Base-by-base conservation (phyloP, 2,797 vertebrate species). In the Sebastes hopkinsi region DNA sequence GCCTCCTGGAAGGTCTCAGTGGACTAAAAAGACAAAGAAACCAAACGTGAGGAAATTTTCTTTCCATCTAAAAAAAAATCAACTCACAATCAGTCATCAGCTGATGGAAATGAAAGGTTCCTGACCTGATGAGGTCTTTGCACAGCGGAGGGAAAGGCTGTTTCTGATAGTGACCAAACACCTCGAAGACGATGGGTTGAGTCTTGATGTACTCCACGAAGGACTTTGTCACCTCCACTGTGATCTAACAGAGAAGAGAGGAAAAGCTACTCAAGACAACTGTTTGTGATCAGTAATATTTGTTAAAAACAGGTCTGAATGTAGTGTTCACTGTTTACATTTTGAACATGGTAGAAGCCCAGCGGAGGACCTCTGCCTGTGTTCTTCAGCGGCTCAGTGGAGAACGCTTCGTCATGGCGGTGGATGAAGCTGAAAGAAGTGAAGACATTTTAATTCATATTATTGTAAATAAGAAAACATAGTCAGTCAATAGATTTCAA, bases 151-250 rank as follows among this genome's bases (percentile, higher is more conserved):
- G 99, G 91, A 99, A 99, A 0, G 98, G 98, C 75, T 99, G 98
- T 85, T 99, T 99, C 93, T 99, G 99, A 91, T 99, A 99, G 92
- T 99, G 99, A 18, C 99, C 99, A 0, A 99, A 99, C 83, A 99
- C 98, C 91, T 99, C 99, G 4, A 99, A 99, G 72, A 99, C 98
- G 1, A 99, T 98, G 2, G 99, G 99, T 88, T 99, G 98, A 80
- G 97, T 99, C 93, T 97, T 98, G 88, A 99, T 97, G 92, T 99
- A 99, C 76, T 99, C 98, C 1, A 97, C 93, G 76, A 99, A 99
- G 73, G 97, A 99, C 87, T 96, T 98, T 29, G 99, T 99, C 90
- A 99, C 98, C 81, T 99, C 99, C 85, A 99, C 98, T 0, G 97
- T 97, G 2, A 99, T 98, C 98, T 99, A 79, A 38, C 58, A 66